Base-by-base conservation (phyloP, 1,140 invertebrate species). In the Eciton burchellii region DNA sequence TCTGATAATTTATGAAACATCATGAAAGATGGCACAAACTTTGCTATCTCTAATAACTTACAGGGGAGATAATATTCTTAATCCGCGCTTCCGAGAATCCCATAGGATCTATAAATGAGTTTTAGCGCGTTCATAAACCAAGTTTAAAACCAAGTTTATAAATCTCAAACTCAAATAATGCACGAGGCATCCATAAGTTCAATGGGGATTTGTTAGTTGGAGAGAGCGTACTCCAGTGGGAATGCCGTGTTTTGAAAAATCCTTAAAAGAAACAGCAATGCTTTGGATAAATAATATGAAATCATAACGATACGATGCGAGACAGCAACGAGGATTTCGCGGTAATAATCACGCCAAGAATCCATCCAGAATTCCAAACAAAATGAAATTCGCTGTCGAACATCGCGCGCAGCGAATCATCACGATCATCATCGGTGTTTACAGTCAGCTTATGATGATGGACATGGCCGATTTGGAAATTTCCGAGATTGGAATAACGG, bases 401-500 rank as follows among this genome's bases (percentile, higher is more conserved):
- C 26, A 41, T 76, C 19, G 14, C 29, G 47, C 21, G 73, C 29
- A 1, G 47, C 21, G 73, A 19, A 1, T 21, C 19, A 65, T 24
- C 24, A 16, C 65, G 35, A 35, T 56, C 52, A 56, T 26, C 14
- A 19, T 35, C 35, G 56, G 35, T 41, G 19, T 66, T 57, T 66
- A 24, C 59, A 60, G 19, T 70, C 79, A 47, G 12, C 29, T 43
- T 41, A 47, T 81, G 68, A 87, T 63, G 82, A 86, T 71, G 63
- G 68, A 73, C 84, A 52, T 52, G 65, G 82, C 76, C 82, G 82
- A 87, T 87, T 87, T 84, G 70, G 82, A 88, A 84, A 88, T 84
- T 87, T 76, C 65, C 65, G 82, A 76, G 77, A 88, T 84, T 87
- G 74, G 68, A 87, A 87, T 73, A 88, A 88, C 85, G 70, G 60